Percentiles rank a stretch among this genome's conserved stretches.
These are phyloP conservation scores for Epirrhoe alternata DNA, from an alignment of 2,888 invertebrate genomes.

Conservation along the genomic window DNA sequence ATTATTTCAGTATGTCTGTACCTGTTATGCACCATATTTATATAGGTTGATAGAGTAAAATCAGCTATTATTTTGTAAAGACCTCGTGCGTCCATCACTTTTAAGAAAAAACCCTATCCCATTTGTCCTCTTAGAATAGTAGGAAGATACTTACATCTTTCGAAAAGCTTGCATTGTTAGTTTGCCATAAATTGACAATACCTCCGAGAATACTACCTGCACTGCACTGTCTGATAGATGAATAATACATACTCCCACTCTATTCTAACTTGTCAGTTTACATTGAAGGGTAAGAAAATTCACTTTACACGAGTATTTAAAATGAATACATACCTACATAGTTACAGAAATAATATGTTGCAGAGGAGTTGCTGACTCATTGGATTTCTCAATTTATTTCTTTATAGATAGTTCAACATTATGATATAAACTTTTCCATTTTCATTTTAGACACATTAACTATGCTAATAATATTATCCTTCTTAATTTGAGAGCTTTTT, in stretches of 20 bases:
- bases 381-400: background rate
- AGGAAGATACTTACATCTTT: background rate
- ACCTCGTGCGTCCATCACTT: no score
- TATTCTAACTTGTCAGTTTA: conserved; percentile 21
- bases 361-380: background rate
- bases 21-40: no score
- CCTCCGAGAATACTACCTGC: conserved; percentile 22
- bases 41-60: no score
- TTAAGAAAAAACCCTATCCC: no score
- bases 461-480: no score
- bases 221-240: conserved; percentile 26
- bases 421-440: no score
- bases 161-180: conserved; percentile 29
- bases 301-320: conserved; percentile 8
- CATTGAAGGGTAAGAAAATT: conserved; percentile 21
- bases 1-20: no score
- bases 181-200: conserved; percentile 18
- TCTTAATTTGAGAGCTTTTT: background rate
- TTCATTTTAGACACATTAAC: no score
- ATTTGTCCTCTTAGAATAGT: no score
- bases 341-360: no score
- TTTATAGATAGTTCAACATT: background rate
- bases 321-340: background rate
- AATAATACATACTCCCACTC: conserved; percentile 37
- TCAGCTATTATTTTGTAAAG: no score